These are phyloP conservation scores for Diabrotica balteata DNA, from an alignment of 2,888 invertebrate species.

Conservation along the genomic window DNA sequence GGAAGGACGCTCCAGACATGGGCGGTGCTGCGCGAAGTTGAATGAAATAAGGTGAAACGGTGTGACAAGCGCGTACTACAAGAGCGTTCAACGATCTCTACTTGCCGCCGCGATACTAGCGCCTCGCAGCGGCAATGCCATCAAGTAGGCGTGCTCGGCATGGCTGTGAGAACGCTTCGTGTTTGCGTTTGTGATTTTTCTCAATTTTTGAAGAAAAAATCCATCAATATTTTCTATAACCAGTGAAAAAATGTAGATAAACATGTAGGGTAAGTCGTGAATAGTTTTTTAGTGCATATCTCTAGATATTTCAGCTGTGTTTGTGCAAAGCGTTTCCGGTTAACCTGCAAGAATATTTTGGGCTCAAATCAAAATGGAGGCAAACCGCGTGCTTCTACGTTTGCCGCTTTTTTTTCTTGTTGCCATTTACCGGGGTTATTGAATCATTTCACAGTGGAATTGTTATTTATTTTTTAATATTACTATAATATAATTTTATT, in stretches of 20 bases:
- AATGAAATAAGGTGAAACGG: conserved; percentile 57
- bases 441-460: conserved; percentile 29
- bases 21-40: conserved; percentile 58
- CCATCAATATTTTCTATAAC: conserved; percentile 39
- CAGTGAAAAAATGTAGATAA: conserved; percentile 33
- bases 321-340: conserved; percentile 56
- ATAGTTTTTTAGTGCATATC: conserved; percentile 35
- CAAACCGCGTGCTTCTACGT: conserved; percentile 58
- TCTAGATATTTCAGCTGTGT: conserved; percentile 25
- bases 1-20: conserved; percentile 52
- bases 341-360: conserved; percentile 59
- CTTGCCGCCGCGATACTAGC: conserved; percentile 46
- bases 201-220: conserved; percentile 44
- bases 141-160: conserved; percentile 50
- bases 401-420: conserved; percentile 49
- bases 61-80: conserved; percentile 54
- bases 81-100: conserved; percentile 59
- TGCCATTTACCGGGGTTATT: conserved; percentile 32
- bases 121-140: conserved; percentile 53
- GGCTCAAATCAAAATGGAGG: conserved; percentile 60
- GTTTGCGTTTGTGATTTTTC: conserved; percentile 45
- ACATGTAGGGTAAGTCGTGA: conserved; percentile 39
- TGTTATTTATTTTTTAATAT: conserved; percentile 22
- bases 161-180: conserved; percentile 49
- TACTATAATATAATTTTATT: conserved; percentile 23